phyloP scores from a whole-genome alignment of 2,888 invertebrate genomes.

The Drosophila lutescens region DNA sequence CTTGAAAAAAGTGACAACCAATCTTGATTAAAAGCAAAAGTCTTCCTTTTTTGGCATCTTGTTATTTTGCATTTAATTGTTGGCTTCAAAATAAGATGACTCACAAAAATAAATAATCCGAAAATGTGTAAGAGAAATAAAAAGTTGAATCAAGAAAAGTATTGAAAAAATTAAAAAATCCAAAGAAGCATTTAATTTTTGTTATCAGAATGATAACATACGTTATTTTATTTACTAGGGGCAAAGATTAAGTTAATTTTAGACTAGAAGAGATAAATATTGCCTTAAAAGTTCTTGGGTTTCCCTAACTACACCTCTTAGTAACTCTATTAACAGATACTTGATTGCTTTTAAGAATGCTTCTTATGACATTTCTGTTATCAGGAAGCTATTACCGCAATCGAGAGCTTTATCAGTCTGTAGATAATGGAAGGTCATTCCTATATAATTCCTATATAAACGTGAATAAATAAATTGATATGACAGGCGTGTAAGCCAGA shows the following conservation, averaged over 20 bases:
- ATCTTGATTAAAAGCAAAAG: conserved; percentile 23
- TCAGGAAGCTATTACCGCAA: conserved; percentile 33
- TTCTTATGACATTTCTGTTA: conserved; percentile 1
- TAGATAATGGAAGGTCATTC: conserved; percentile 26
- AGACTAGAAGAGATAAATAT: neutral
- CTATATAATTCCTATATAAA: conserved; percentile 4
- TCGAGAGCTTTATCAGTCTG: conserved; percentile 21
- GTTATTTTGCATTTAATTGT: conserved; percentile 4
- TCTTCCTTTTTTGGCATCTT: conserved; percentile 12
- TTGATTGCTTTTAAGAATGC: neutral
- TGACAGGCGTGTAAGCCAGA: conserved; percentile 6
- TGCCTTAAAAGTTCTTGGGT: neutral
- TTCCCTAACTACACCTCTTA: neutral
- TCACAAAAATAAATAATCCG: neutral
- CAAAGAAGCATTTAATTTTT: neutral
- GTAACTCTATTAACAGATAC: neutral
- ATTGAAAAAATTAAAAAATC: neutral
- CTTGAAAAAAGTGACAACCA: neutral
- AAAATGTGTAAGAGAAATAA: neutral
- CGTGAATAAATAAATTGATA: conserved; percentile 29
- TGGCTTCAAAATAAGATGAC: conserved; percentile 6
- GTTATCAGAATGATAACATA: neutral
- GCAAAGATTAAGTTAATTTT: neutral
- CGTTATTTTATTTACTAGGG: no score
- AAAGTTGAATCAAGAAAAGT: neutral